Conservation (phyloP, 2,888 invertebrate genomes). For the Lysandra bellargus region DNA sequence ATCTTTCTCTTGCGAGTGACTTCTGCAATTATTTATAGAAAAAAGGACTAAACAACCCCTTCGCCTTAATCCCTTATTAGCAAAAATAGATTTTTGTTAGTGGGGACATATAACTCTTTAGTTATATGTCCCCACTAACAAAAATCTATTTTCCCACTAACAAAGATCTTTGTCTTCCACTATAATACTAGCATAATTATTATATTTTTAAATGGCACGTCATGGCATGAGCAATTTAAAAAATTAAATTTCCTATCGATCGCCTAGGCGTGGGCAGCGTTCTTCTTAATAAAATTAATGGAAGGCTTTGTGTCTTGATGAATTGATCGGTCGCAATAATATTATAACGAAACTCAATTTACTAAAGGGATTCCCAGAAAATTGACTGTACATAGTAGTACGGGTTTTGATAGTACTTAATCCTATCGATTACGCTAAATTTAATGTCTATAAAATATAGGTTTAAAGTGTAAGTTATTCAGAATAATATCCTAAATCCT, state of each 20-base stretch:
- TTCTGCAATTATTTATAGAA: too few species aligned
- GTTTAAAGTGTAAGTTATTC: too few species aligned
- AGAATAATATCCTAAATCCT: too few species aligned
- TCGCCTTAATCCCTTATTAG: too few species aligned
- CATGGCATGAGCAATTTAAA: slow-evolving; percentile 2
- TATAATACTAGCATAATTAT: neutral
- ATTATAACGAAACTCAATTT: slow-evolving; percentile 34
- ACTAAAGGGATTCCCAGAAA: slow-evolving; percentile 25
- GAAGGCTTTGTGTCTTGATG: slow-evolving; percentile 35
- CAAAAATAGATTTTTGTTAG: too few species aligned
- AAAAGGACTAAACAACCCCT: too few species aligned
- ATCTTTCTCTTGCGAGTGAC: too few species aligned
- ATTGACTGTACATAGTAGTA: slow-evolving; percentile 2
- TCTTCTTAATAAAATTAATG: slow-evolving; percentile 47
- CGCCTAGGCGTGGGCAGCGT: slow-evolving; percentile 34
- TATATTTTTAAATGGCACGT: neutral
- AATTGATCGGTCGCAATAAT: slow-evolving; percentile 28
- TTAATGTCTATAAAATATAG: too few species aligned
- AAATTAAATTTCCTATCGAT: neutral
- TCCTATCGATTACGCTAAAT: neutral
- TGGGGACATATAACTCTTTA: too few species aligned
- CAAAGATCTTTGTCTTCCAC: neutral
- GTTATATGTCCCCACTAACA: too few species aligned
- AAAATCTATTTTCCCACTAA: too few species aligned
- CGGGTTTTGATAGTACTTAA: neutral